phyloP scores from a whole-genome alignment of 2,797 vertebrate genomes.

The Enteromius unitaeniatus region DNA sequence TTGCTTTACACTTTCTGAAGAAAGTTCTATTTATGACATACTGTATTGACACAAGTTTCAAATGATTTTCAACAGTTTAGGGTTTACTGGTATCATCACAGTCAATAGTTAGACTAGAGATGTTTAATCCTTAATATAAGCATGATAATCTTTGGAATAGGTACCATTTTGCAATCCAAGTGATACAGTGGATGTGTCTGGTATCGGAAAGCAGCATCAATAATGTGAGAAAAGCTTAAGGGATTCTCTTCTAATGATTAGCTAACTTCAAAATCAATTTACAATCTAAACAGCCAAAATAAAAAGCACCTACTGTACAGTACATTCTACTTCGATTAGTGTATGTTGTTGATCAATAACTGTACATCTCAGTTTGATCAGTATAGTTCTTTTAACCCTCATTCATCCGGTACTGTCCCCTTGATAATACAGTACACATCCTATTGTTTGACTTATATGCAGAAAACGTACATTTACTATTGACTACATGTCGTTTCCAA shows the following conservation, averaged over 20 bases:
- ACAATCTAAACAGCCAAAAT: neutral
- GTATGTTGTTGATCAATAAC: conserved; percentile 24
- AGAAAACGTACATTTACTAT: conserved; percentile 42
- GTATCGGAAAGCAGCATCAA: neutral
- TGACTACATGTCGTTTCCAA: conserved; percentile 38
- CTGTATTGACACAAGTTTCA: no score
- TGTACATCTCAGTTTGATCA: conserved; percentile 10
- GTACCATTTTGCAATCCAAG: neutral
- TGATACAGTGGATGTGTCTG: neutral
- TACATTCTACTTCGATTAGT: neutral
- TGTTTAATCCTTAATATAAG: neutral
- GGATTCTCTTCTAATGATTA: conserved; percentile 1
- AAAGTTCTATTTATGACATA: neutral
- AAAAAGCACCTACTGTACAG: conserved; percentile 12
- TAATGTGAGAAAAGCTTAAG: neutral
- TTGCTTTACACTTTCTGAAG: neutral
- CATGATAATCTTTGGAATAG: neutral
- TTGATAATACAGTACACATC: conserved; percentile 30
- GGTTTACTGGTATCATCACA: neutral
- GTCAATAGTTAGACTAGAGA: neutral
- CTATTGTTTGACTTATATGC: conserved; percentile 28
- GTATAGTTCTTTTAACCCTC: conserved; percentile 21
- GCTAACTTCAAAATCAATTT: conserved; percentile 13
- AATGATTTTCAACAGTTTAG: no score
- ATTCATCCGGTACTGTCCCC: neutral